A percentile compares a stretch with the other conserved stretches of the same genome.
phyloP scores from a whole-genome alignment of 2,113 vertebrate genomes.

The Crotalus viridis region DNA sequence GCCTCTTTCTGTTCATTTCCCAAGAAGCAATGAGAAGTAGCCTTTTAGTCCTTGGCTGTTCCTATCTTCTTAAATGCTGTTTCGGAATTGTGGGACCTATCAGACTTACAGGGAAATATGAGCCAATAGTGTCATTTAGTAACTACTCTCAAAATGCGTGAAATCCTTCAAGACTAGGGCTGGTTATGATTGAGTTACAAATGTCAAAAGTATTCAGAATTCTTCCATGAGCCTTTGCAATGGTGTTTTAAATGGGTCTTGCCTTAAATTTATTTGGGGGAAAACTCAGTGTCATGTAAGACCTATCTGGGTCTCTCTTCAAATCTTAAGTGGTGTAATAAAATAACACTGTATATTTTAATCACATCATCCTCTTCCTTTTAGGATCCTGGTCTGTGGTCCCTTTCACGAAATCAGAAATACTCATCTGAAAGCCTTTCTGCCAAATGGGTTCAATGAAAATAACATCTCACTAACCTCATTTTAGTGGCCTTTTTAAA shows the following conservation, averaged over 20 bases:
- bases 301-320: neutral
- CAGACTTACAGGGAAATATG: neutral
- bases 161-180: neutral
- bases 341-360: neutral
- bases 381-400: neutral
- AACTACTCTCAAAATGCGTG: neutral
- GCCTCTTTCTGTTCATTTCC: neutral
- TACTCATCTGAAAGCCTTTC: neutral
- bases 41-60: neutral
- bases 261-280: neutral
- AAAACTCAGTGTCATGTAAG: neutral
- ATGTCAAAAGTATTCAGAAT: neutral
- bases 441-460: neutral
- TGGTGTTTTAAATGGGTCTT: neutral
- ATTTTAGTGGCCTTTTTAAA: neutral
- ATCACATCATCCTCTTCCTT: neutral
- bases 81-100: neutral
- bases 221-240: neutral
- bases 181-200: neutral
- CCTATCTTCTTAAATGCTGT: neutral
- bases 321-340: neutral
- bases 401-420: neutral
- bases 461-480: no score
- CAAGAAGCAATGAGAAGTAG: neutral
- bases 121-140: neutral